A percentile compares a stretch with the other conserved stretches of the same genome.
Conservation (phyloP, 2,888 invertebrate species). For the Pandemis heparana region DNA sequence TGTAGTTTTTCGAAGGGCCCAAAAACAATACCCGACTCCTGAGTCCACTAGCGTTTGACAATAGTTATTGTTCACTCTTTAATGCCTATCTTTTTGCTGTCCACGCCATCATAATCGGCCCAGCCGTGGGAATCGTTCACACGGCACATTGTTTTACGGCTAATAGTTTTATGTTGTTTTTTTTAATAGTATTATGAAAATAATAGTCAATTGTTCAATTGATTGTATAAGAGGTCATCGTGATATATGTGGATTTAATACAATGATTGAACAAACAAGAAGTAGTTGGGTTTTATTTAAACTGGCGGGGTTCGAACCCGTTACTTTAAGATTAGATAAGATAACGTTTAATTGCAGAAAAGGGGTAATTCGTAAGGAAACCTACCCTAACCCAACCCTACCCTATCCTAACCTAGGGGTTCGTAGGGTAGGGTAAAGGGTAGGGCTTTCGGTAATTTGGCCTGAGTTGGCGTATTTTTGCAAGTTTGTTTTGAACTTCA, state of each 20-base stretch:
- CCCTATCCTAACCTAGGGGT: no score
- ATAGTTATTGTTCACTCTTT: conserved; percentile 60
- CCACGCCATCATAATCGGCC: conserved; percentile 37
- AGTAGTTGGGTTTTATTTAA: neutral
- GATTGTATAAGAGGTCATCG: conserved; percentile 55
- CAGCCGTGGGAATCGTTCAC: conserved; percentile 74
- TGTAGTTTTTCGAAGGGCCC: neutral
- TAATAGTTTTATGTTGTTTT: conserved; percentile 70
- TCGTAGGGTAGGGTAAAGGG: no score
- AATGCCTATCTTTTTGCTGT: conserved; percentile 56
- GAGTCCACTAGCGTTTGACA: conserved; percentile 50
- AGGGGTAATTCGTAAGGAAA: no score
- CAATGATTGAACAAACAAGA: neutral
- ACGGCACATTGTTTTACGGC: conserved; percentile 69
- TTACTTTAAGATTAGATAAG: no score
- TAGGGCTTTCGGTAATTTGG: no score
- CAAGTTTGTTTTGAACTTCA: no score
- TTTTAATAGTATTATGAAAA: conserved; percentile 78
- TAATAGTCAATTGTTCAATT: conserved; percentile 83
- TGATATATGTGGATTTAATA: conserved; percentile 32
- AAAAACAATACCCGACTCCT: neutral
- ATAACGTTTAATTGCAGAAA: no score
- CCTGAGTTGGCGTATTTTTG: no score
- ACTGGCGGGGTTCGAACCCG: no score
- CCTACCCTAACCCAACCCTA: no score